These are phyloP conservation scores for Cromileptes altivelis DNA, from an alignment of 2,113 vertebrate species.

Conservation along the genomic window DNA sequence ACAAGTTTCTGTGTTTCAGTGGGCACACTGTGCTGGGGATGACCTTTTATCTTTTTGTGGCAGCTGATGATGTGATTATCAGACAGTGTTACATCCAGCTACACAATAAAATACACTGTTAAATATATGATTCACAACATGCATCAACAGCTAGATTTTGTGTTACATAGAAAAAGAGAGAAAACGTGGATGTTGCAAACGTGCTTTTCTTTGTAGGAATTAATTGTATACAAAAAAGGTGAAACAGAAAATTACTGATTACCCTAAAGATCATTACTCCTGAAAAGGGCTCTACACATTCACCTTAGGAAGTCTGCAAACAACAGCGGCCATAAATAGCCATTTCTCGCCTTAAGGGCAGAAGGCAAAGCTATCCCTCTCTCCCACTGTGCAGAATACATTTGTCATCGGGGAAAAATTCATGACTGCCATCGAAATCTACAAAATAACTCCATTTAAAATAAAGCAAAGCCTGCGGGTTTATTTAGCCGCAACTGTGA, in stretches of 20 bases:
- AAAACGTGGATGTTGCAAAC: background rate
- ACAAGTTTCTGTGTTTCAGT: slow-evolving; percentile 15
- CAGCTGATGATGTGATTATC: slow-evolving; percentile 13
- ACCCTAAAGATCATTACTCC: slow-evolving; percentile 1
- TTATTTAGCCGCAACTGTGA: background rate
- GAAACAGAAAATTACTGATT: background rate
- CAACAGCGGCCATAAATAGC: slow-evolving; percentile 74
- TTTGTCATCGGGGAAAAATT: background rate
- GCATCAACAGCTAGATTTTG: background rate
- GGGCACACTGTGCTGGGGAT: slow-evolving; percentile 4
- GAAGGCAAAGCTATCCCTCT: slow-evolving; percentile 24
- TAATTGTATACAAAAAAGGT: background rate
- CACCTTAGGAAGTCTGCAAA: slow-evolving; percentile 68
- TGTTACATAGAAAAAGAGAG: background rate
- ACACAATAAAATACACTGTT: background rate
- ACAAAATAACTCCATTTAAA: background rate
- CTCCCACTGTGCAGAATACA: slow-evolving; percentile 22
- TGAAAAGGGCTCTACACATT: slow-evolving; percentile 45
- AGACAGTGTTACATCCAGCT: background rate
- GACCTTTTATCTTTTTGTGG: background rate
- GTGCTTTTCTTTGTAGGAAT: background rate
- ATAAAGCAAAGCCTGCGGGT: background rate
- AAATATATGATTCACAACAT: slow-evolving; percentile 21
- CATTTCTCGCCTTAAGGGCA: slow-evolving; percentile 41
- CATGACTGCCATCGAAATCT: background rate